phyloP scores from a whole-genome alignment of 1,140 invertebrate species.

The Calliopsis andreniformis region DNA sequence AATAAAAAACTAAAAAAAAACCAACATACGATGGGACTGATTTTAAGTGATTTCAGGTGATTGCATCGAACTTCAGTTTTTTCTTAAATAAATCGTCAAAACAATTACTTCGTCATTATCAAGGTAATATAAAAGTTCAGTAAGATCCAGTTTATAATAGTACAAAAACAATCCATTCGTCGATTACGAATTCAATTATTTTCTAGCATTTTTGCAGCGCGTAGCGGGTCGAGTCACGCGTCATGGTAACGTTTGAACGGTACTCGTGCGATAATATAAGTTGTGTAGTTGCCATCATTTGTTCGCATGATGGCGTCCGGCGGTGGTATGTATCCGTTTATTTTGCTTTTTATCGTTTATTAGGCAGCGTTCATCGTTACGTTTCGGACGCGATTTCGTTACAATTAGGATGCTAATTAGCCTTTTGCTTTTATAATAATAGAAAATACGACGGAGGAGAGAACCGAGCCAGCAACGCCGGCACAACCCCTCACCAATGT shows the following conservation, averaged over 20 bases:
- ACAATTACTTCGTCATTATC: no score
- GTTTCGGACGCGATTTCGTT: neutral
- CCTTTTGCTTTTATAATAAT: constrained; percentile 28
- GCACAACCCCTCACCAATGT: constrained; percentile 70
- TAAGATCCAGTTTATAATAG: neutral
- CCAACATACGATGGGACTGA: neutral
- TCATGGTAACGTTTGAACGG: constrained; percentile 37
- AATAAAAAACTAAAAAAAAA: constrained; percentile 73
- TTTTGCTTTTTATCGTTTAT: constrained; percentile 54
- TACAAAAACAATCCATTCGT: neutral
- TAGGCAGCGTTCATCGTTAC: constrained; percentile 9
- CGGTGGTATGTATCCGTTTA: constrained; percentile 66
- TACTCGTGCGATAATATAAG: constrained; percentile 34
- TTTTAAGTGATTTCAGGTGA: neutral
- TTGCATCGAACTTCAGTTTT: no score
- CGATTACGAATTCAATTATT: neutral
- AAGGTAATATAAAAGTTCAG: neutral
- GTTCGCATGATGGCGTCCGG: constrained; percentile 71
- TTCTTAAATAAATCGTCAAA: neutral
- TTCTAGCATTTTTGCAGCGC: neutral
- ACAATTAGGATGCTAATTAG: constrained; percentile 2
- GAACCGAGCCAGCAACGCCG: constrained; percentile 61
- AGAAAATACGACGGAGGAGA: constrained; percentile 67
- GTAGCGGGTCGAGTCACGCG: neutral
- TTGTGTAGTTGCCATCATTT: constrained; percentile 57